Base-by-base conservation (phyloP, 2,113 vertebrate species). In the Atlantisia rogersi region DNA sequence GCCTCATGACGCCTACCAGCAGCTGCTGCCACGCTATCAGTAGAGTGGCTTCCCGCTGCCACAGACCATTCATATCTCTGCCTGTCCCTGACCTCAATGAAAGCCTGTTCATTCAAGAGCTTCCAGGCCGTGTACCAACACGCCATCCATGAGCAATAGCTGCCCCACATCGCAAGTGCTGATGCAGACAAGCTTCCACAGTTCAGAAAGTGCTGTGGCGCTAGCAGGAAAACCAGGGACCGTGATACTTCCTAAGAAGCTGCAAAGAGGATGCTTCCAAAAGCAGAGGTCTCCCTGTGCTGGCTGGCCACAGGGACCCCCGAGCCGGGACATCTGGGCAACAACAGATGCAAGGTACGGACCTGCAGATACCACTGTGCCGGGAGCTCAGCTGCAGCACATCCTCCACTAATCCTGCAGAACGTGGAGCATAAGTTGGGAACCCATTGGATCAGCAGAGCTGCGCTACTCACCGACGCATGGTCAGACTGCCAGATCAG, bases 221-320 rank as follows among this genome's bases (percentile, higher is more conserved):
- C 55, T 35, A 53, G 19, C 10, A 37, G 42, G 29, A 82, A 48
- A 88, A 28, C 7, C 39, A 42, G n/a, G 22, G n/a, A 85, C 46
- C 52, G 25, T 2, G 2, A 28, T 13, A 40, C 40, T 84, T 64
- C 42, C 2, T 17, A 60, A 76, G 44, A 37, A 77, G 40, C 62
- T 67, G n/a, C 59, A 84, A 11, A 81, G 77, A 35, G 35, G 35
- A 48, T 20, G 56, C 50, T 59, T 64, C 73, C 31, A 64, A 75
- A 84, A 62, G 52, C 0, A 2, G 31, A 53, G 67, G 37, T 78
- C 11, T 53, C 56, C 55, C 55, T 6, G 1, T 0, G 0, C 42
- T 4, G 3, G 44, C n/a, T 8, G 7, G 60, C 32, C 32, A 5
- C 1, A 25, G n/a, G 65, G 42, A 70, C 7, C 52, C 44, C 56